Conservation (phyloP, 2,797 vertebrate species). For the Lepilemur ruficaudatus region DNA sequence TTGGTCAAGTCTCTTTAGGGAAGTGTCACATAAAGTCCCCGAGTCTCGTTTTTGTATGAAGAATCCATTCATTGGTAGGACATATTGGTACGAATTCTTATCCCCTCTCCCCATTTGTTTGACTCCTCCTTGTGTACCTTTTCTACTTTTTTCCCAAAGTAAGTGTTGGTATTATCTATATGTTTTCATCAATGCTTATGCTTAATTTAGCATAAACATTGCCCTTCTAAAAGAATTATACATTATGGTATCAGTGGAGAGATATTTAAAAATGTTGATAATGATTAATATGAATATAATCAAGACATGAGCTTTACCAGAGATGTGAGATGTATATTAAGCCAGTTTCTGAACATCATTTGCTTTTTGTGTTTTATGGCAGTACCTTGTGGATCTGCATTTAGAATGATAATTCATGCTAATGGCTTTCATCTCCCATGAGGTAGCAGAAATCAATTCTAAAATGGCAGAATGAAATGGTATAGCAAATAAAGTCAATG, state of each 20-base stretch:
- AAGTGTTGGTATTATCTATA: background rate
- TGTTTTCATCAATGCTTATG: background rate
- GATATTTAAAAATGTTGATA: slow-evolving; percentile 56
- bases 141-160: background rate
- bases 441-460: slow-evolving; percentile 80
- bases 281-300: slow-evolving; percentile 67
- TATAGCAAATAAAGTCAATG: slow-evolving; percentile 84
- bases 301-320: slow-evolving; percentile 62
- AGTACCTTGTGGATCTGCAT: slow-evolving; percentile 81
- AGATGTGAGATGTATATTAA: slow-evolving; percentile 59
- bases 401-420: slow-evolving; percentile 83
- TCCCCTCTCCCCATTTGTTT: background rate
- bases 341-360: slow-evolving; percentile 70
- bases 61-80: background rate
- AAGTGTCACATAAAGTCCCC: background rate
- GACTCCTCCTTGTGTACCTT: background rate
- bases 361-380: slow-evolving; percentile 67
- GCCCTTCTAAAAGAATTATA: background rate
- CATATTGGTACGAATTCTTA: background rate
- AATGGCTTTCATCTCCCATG: slow-evolving; percentile 79
- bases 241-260: slow-evolving; percentile 25
- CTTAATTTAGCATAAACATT: background rate
- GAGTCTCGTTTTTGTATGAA: background rate
- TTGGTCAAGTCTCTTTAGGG: background rate
- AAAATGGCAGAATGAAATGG: slow-evolving; percentile 83